Conservation (phyloP, 2,888 invertebrate species). For the Bombylius major region DNA sequence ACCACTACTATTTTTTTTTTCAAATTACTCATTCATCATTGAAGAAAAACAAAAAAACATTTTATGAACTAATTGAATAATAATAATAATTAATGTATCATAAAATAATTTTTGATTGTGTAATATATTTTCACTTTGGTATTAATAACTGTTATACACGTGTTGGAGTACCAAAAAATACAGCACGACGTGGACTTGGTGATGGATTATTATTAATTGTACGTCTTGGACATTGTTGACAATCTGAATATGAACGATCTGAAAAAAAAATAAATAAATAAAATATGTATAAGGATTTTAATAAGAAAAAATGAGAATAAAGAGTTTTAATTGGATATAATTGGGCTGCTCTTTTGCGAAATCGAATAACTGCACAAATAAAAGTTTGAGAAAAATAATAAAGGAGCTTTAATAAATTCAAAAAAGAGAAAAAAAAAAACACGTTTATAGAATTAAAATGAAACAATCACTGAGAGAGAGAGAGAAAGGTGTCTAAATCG, state of each 20-base stretch:
- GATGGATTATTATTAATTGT: constrained; percentile 23
- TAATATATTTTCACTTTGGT: background rate
- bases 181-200: constrained; percentile 18
- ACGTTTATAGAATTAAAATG: no score
- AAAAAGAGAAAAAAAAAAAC: no score
- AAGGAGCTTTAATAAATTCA: no score
- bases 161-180: constrained; percentile 33
- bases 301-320: constrained; percentile 23
- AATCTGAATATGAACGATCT: constrained; percentile 49
- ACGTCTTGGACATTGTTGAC: constrained; percentile 37
- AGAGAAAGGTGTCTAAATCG: no score
- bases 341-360: no score
- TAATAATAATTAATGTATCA: no score
- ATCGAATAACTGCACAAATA: background rate
- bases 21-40: no score
- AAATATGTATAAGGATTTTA: background rate
- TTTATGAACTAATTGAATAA: no score
- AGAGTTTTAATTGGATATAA: constrained; percentile 21
- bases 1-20: no score
- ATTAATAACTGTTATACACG: constrained; percentile 30
- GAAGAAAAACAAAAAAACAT: no score
- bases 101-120: no score
- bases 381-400: background rate
- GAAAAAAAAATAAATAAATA: constrained; percentile 18
- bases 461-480: no score